Evolutionary conservation across 92 coral and sea anemone genomes (phyloP).

Genomic region (Anthopleura xanthogrammica): DNA sequence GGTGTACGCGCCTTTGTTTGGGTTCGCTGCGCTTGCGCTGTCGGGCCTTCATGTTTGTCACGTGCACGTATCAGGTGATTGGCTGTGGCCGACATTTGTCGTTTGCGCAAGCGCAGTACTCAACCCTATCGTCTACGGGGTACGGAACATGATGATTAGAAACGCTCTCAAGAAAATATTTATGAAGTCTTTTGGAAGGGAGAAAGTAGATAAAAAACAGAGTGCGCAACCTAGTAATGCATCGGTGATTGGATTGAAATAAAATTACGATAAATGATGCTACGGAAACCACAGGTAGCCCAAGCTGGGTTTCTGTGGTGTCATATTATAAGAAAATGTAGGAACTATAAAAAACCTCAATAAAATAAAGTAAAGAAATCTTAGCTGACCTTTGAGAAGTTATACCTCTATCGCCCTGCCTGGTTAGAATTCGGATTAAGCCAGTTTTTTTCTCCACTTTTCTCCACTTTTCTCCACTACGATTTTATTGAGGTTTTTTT

Average conservation of each 20-base stretch:
- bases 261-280: not conserved
- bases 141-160: not conserved
- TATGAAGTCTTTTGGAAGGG: not conserved
- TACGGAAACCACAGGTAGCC: too few species aligned
- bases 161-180: not conserved
- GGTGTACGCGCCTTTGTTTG: not conserved
- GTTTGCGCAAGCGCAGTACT: not conserved
- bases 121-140: not conserved
- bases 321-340: too few species aligned
- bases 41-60: not conserved
- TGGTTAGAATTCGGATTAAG: too few species aligned
- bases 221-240: not conserved
- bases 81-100: not conserved
- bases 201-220: not conserved
- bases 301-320: too few species aligned
- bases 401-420: too few species aligned
- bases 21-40: conserved; percentile 2
- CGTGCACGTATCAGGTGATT: not conserved
- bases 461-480: too few species aligned
- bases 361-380: too few species aligned
- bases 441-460: too few species aligned
- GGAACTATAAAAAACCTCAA: not conserved
- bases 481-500: too few species aligned
- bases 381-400: too few species aligned
- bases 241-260: not conserved